Conservation (phyloP, 2,888 invertebrate genomes). For the Adelognathus sp. region DNA sequence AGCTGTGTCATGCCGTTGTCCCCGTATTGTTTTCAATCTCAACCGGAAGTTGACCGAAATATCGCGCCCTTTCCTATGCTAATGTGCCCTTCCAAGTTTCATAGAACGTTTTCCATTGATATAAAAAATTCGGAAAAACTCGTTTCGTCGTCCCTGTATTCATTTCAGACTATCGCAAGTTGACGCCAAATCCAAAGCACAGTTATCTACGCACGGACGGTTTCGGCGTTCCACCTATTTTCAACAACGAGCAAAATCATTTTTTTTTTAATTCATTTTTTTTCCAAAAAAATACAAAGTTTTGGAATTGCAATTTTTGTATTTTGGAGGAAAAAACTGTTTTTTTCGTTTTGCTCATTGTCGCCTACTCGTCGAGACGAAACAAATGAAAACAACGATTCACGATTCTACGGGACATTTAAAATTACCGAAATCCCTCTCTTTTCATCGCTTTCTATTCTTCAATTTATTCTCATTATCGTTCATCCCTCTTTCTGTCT, state of each 20-base stretch:
- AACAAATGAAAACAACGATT: slow-evolving; percentile 58
- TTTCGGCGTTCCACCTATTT: slow-evolving; percentile 50
- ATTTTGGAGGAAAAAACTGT: not conserved
- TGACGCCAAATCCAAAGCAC: slow-evolving; percentile 47
- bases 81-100: not conserved
- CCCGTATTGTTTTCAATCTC: slow-evolving; percentile 51
- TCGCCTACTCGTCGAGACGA: slow-evolving; percentile 50
- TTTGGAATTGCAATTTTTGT: no score
- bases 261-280: slow-evolving; percentile 1
- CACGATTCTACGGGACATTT: slow-evolving; percentile 50
- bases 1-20: slow-evolving; percentile 68
- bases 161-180: slow-evolving; percentile 15
- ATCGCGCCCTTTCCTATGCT: slow-evolving; percentile 37
- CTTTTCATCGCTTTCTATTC: slow-evolving; percentile 23
- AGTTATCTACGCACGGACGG: slow-evolving; percentile 48
- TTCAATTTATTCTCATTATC: slow-evolving; percentile 37
- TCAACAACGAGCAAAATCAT: slow-evolving; percentile 38
- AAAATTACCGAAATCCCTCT: slow-evolving; percentile 27
- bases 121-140: slow-evolving; percentile 17
- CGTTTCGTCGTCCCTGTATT: slow-evolving; percentile 39
- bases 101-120: slow-evolving; percentile 18
- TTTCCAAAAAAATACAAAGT: not conserved
- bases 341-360: slow-evolving; percentile 10
- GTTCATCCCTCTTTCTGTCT: slow-evolving; percentile 61
- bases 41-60: slow-evolving; percentile 52